A percentile compares a stretch with the other conserved stretches of the same genome.
Evolutionary conservation across 2,888 invertebrate genomes (phyloP).

Genomic region (Tenthredo livida): DNA sequence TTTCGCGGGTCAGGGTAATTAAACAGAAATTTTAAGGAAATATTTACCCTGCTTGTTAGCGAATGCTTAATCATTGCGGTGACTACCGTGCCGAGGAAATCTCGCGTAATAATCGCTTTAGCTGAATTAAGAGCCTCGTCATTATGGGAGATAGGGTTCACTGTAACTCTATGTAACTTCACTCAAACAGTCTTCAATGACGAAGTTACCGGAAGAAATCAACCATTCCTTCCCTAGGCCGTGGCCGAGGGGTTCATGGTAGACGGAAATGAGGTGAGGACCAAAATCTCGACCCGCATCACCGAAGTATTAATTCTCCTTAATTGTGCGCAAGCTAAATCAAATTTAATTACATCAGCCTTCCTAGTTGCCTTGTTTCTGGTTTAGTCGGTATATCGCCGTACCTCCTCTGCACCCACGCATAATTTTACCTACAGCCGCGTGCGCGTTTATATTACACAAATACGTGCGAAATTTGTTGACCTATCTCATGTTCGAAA

Average conservation of each 20-base stretch:
- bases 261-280: slow-evolving; percentile 20
- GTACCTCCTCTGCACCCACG: background rate
- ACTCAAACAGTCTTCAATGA: background rate
- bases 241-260: background rate
- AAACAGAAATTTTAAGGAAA: slow-evolving; percentile 20
- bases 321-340: slow-evolving; percentile 28
- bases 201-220: slow-evolving; percentile 36
- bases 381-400: background rate
- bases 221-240: slow-evolving; percentile 17
- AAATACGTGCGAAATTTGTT: background rate
- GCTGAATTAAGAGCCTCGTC: slow-evolving; percentile 15
- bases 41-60: slow-evolving; percentile 33
- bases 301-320: slow-evolving; percentile 21
- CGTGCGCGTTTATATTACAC: background rate
- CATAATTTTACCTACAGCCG: background rate
- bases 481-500: background rate
- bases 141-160: background rate
- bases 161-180: slow-evolving; percentile 7
- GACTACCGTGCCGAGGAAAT: slow-evolving; percentile 3
- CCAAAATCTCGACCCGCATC: slow-evolving; percentile 31
- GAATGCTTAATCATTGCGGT: slow-evolving; percentile 24
- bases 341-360: slow-evolving; percentile 37
- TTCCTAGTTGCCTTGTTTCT: slow-evolving; percentile 13
- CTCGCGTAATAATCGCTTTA: background rate
- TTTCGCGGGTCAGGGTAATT: background rate